These are phyloP conservation scores for Panonychus citri DNA, from an alignment of 1,140 invertebrate species.

Conservation along the genomic window DNA sequence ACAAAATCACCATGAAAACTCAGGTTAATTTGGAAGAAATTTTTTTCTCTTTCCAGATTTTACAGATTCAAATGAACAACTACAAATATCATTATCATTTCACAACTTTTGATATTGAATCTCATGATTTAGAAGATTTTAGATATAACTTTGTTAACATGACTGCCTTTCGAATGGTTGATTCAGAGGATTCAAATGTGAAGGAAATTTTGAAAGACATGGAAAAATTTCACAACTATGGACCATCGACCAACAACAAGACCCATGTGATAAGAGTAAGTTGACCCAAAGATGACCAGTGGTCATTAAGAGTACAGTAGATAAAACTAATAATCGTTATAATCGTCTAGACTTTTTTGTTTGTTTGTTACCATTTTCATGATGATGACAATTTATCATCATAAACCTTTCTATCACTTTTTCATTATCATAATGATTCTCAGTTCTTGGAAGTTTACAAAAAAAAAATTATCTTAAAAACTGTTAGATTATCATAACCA, in stretches of 20 bases:
- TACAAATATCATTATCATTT: conserved; percentile 80
- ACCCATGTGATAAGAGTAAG: conserved; percentile 43
- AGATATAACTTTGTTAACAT: conserved; percentile 83
- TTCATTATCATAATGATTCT: no score
- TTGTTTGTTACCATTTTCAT: no score
- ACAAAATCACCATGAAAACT: no score
- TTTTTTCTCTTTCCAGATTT: conserved; percentile 37
- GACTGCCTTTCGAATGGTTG: conserved; percentile 64
- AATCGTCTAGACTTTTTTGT: no score
- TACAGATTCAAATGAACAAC: conserved; percentile 79
- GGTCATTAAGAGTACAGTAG: not conserved
- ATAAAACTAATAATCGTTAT: not conserved
- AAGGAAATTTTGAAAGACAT: conserved; percentile 52
- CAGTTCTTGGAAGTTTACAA: no score
- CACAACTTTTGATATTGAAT: conserved; percentile 70
- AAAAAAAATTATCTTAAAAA: no score
- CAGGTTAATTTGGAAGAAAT: no score
- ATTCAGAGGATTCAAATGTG: conserved; percentile 47
- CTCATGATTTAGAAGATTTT: conserved; percentile 75
- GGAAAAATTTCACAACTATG: conserved; percentile 55
- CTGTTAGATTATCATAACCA: no score
- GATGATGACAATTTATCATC: no score
- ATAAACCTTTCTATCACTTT: no score
- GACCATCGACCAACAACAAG: conserved; percentile 42
- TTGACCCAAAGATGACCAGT: not conserved